phyloP scores from a whole-genome alignment of 2,113 vertebrate species.

The Natator depressus region DNA sequence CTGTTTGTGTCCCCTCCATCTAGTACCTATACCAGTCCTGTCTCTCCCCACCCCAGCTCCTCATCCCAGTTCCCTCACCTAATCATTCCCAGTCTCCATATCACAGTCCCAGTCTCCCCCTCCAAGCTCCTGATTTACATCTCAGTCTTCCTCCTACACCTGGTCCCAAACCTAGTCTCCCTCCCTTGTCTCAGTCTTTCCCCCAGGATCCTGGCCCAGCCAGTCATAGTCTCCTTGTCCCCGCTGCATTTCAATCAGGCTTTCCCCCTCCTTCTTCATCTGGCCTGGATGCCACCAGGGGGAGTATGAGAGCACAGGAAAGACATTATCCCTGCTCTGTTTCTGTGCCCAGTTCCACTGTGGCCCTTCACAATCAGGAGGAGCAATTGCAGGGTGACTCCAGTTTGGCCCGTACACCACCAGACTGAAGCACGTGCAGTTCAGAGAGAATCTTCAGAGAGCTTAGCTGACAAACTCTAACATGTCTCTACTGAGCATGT shows the following conservation, averaged over 20 bases:
- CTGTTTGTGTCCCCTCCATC: neutral
- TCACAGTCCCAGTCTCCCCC: neutral
- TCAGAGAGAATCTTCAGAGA: neutral
- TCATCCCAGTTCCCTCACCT: neutral
- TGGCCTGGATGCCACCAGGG: neutral
- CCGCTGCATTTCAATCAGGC: neutral
- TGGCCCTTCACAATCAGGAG: neutral
- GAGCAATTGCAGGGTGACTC: neutral
- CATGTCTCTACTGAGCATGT: rapidly evolving
- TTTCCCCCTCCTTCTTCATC: neutral
- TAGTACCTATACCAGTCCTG: neutral
- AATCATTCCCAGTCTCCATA: neutral
- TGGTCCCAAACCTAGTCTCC: neutral
- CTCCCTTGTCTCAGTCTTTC: neutral
- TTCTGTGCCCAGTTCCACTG: neutral
- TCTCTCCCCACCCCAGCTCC: neutral
- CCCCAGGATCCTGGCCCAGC: neutral
- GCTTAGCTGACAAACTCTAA: neutral
- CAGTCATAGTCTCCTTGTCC: neutral
- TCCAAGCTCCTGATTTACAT: neutral
- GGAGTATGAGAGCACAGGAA: neutral
- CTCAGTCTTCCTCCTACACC: neutral
- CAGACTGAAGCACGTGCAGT: neutral
- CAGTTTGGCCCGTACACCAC: neutral
- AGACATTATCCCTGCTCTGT: neutral